Conservation (phyloP, 2,113 vertebrate genomes). For the Cettia cetti region DNA sequence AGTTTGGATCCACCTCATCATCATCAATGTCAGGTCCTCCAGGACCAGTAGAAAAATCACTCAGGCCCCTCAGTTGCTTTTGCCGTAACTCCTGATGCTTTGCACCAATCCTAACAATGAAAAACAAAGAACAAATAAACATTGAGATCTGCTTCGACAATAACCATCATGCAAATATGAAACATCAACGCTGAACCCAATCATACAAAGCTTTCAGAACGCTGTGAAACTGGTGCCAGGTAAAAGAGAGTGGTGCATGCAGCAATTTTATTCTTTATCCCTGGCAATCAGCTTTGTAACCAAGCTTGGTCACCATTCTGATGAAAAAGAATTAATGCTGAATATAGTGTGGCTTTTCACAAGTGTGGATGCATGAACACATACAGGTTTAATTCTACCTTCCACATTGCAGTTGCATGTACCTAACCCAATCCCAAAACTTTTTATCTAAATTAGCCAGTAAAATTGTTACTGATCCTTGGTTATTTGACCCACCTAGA, state of each 20-base stretch:
- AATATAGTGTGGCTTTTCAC: not conserved
- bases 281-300: not conserved
- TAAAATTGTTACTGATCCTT: not conserved
- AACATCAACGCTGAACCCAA: not conserved
- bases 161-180: not conserved
- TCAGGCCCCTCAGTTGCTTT: conserved; percentile 73
- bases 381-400: not conserved
- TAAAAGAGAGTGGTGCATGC: not conserved
- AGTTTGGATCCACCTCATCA: conserved; percentile 93
- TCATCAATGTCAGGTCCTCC: conserved; percentile 85
- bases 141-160: not conserved
- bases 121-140: conserved; percentile 15
- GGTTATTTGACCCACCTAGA: not conserved
- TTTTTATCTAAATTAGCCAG: conserved; percentile 16
- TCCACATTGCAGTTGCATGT: not conserved
- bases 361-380: not conserved
- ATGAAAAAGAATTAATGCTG: not conserved
- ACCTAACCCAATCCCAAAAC: not conserved
- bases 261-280: not conserved
- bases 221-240: not conserved
- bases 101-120: conserved; percentile 80
- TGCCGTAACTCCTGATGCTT: conserved; percentile 88
- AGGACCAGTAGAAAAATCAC: conserved; percentile 55
- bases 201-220: not conserved
- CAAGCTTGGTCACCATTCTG: not conserved